A percentile compares a stretch with the other conserved stretches of the same genome.
These are phyloP conservation scores for Drosophila infuscata DNA, from an alignment of 2,888 invertebrate species.

Conservation along the genomic window DNA sequence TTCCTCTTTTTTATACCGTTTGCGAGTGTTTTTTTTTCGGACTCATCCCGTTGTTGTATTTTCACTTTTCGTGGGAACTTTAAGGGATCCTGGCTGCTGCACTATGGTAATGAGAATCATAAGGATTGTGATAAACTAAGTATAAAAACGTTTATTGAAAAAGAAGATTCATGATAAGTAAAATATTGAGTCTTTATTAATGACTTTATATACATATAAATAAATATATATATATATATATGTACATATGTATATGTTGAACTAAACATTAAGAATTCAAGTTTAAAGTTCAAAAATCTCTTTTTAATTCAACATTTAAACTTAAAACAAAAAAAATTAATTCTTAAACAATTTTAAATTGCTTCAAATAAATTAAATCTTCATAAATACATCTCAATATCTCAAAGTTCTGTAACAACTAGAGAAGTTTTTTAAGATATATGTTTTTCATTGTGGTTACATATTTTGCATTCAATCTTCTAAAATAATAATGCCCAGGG, in stretches of 20 bases:
- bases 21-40: constrained; percentile 34
- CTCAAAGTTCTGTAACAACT: background rate
- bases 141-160: background rate
- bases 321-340: background rate
- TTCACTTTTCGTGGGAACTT: constrained; percentile 81
- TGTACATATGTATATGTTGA: accelerated
- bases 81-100: constrained; percentile 11
- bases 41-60: constrained; percentile 70
- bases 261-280: background rate
- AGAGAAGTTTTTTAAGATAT: constrained; percentile 5
- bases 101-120: constrained; percentile 16
- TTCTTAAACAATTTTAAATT: background rate
- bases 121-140: background rate
- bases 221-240: background rate
- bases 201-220: background rate
- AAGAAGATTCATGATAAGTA: background rate
- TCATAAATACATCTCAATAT: background rate
- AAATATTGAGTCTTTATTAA: background rate
- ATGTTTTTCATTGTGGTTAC: constrained; percentile 46
- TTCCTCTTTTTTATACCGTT: constrained; percentile 72
- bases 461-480: constrained; percentile 10
- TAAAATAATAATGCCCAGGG: constrained; percentile 20
- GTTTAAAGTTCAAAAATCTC: background rate
- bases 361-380: background rate
- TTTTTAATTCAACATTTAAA: background rate